Evolutionary conservation across 2,113 vertebrate genomes (phyloP).

Genomic region (Vimba vimba): DNA sequence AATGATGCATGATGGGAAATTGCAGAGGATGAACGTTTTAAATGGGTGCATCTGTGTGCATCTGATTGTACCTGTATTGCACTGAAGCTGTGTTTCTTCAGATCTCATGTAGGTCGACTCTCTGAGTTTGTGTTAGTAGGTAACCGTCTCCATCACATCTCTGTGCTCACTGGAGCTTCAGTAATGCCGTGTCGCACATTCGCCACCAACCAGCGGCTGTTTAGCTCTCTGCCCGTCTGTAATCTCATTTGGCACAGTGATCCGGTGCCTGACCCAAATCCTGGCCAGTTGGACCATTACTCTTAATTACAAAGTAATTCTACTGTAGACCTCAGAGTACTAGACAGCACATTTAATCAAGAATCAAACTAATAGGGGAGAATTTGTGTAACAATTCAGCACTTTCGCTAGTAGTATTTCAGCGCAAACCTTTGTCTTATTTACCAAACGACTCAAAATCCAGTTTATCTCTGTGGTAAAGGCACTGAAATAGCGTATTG

Average conservation of each 20-base stretch:
- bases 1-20: neutral
- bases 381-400: neutral
- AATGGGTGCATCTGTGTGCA: neutral
- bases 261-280: slow-evolving; percentile 39
- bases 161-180: slow-evolving; percentile 11
- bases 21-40: neutral
- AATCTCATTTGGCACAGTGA: neutral
- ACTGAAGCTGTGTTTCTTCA: neutral
- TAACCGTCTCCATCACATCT: slow-evolving; percentile 10
- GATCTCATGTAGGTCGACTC: slow-evolving; percentile 2
- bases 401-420: neutral
- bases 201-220: neutral
- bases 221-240: neutral
- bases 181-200: neutral
- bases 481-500: neutral
- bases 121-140: slow-evolving; percentile 17
- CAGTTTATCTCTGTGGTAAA: neutral
- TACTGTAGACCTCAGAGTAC: neutral
- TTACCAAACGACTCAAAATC: neutral
- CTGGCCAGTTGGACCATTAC: neutral
- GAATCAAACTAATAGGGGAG: neutral
- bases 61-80: neutral
- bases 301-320: neutral
- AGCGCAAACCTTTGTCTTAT: neutral
- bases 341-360: neutral